Percentiles rank a stretch among this genome's conserved stretches.
These are phyloP conservation scores for Smutsia gigantea DNA, from an alignment of 2,797 vertebrate species.

Conservation along the genomic window DNA sequence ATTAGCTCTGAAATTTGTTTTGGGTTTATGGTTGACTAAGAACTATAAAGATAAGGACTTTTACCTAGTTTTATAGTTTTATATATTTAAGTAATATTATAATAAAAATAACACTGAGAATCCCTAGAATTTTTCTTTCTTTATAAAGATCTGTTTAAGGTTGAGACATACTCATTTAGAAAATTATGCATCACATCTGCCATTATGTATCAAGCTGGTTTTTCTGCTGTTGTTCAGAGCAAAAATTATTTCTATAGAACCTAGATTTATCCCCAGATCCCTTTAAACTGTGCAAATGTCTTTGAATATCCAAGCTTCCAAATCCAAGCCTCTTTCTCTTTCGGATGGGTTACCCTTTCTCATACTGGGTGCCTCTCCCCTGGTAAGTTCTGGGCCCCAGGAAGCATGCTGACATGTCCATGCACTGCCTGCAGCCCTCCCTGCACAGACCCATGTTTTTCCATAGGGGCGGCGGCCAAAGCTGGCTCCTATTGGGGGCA, in stretches of 20 bases:
- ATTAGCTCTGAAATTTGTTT: not conserved
- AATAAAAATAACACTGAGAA: not conserved
- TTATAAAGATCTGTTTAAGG: not conserved
- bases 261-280: not conserved
- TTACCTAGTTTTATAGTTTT: slow-evolving; percentile 10
- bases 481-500: not conserved
- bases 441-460: not conserved
- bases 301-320: not conserved
- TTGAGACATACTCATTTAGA: not conserved
- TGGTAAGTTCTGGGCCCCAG: not conserved
- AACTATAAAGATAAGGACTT: not conserved
- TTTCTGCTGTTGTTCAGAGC: not conserved
- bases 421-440: not conserved
- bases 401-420: not conserved
- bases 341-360: not conserved
- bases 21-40: not conserved
- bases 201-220: not conserved
- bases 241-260: slow-evolving; percentile 13
- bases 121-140: not conserved
- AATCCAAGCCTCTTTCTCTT: not conserved
- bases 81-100: not conserved
- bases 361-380: too few species aligned
- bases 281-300: not conserved
- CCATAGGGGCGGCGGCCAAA: not conserved
- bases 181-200: not conserved